Conservation (phyloP, 2,113 vertebrate species). For the Triplophysa siluroides region DNA sequence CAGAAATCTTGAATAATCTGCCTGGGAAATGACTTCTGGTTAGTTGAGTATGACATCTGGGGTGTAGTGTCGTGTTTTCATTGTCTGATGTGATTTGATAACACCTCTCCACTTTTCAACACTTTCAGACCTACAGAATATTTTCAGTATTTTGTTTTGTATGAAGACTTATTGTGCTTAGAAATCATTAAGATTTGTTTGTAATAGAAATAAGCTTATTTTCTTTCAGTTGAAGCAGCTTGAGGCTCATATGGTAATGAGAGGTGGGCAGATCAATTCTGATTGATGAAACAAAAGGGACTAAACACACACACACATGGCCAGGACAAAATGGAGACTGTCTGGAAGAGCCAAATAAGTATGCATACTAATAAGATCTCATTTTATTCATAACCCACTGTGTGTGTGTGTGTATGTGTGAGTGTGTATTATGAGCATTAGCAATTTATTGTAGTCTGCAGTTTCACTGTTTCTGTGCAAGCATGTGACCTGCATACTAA, state of each 20-base stretch:
- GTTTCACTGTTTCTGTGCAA: conserved; percentile 18
- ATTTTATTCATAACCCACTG: neutral
- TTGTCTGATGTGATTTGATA: neutral
- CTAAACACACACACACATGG: neutral
- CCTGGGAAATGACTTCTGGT: neutral
- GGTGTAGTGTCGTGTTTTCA: neutral
- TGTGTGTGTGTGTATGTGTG: neutral
- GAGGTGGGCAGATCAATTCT: neutral
- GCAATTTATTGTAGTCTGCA: neutral
- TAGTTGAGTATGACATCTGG: neutral
- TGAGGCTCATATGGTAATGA: no score
- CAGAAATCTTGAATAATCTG: neutral
- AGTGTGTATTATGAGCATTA: neutral
- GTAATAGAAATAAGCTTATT: no score
- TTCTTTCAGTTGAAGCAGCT: no score
- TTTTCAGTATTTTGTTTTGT: no score
- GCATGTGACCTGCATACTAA: conserved; percentile 26
- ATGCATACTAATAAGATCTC: neutral
- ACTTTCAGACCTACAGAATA: no score
- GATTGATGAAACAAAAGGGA: conserved; percentile 26
- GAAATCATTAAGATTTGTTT: no score
- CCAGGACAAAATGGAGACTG: neutral
- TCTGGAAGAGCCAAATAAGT: neutral
- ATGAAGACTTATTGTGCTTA: no score
- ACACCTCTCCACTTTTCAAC: neutral